Evolutionary conservation across 2,888 invertebrate species (phyloP), one percentile per base, ranked within the genome.

Genomic region (Trypoxylon attenuatum): DNA sequence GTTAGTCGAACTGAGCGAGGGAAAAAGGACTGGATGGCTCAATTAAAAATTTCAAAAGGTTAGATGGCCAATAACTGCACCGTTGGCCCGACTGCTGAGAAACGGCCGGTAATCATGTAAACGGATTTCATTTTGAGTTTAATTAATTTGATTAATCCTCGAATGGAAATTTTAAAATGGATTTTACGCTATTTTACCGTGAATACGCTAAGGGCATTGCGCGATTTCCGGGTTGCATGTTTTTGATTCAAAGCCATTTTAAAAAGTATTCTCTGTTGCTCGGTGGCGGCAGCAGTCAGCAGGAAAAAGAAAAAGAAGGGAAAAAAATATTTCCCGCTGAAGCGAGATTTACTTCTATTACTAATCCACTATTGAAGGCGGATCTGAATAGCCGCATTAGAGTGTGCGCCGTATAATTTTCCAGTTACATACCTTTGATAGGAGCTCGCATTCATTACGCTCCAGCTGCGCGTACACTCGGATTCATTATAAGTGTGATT

Each of bases 401-500:
- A 27, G 27, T 54, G 41, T 18, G 25, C 10, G 23, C 58, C 6
- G 33, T 47, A 51, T 50, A 58, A 66, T 62, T 70, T 69, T 62
- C 42, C 56, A 46, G 50, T 22, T 56, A 46, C 33, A 62, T 59
- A 47, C 56, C 51, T 62, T 70, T 54, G 53, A 59, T 58, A 50
- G 55, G 19, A 29, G 47, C 53, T 15, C 25, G 41, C 53, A 45
- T 63, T 66, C 38, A 59, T 61, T 68, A 60, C 46, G 58, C 29
- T 39, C 45, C 47, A 13, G 22, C 43, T 33, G 33, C 41, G 46
- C 43, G 27, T 41, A 47, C 62, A 47, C 23, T 56, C 60, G 42
- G 51, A 71, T 68, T 68, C 58, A 68, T 68, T 71, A 55, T 58
- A 58, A 61, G 46, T 68, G 41, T 68, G 58, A 71, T 71, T 71